Base-by-base conservation (phyloP, 2,888 invertebrate species). In the Phaonia tiefii region DNA sequence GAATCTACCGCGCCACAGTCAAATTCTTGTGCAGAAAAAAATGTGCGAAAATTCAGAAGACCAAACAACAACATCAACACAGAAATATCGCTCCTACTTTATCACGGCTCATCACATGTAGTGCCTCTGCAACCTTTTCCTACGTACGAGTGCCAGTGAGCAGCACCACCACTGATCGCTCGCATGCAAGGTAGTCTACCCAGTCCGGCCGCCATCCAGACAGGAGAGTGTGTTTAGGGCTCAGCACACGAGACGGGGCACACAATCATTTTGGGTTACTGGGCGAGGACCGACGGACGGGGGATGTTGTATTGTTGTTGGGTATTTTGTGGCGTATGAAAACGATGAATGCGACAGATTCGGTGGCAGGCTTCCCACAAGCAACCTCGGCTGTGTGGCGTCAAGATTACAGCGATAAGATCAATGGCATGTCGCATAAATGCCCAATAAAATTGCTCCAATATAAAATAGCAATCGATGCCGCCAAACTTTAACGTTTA, bases 341-440 rank as follows among this genome's bases (percentile, higher is more conserved):
- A 75, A 77, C 80, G 80, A 72, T 81, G 71, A 81, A 81, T 81
- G 80, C 80, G 80, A 81, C 77, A 81, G 80, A 81, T 81, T 77
- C 77, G 67, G 80, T 81, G 80, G 80, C 80, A 81, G 80, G 80
- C 80, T 81, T 81, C 77, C 80, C 80, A 81, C 80, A 81, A 81
- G 70, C 77, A 74, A 77, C 82, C 82, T 82, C 85, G 84, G 86
- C 85, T 87, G 86, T 87, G 87, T 89, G 89, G 89, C 89, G 89
- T 89, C 89, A 89, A 89, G 89, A 89, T 89, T 87, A 87, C 86
- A 84, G 85, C 85, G 88, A 89, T 88, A 89, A 89, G 88, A 89
- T 89, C 88, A 88, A 87, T 87, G 87, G 86, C 86, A 86, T 87
- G 88, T 88, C 88, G 87, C 86, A 87, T 87, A 87, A 88, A 87